Conservation (phyloP, 2,113 vertebrate species). For the Oryzias javanicus region DNA sequence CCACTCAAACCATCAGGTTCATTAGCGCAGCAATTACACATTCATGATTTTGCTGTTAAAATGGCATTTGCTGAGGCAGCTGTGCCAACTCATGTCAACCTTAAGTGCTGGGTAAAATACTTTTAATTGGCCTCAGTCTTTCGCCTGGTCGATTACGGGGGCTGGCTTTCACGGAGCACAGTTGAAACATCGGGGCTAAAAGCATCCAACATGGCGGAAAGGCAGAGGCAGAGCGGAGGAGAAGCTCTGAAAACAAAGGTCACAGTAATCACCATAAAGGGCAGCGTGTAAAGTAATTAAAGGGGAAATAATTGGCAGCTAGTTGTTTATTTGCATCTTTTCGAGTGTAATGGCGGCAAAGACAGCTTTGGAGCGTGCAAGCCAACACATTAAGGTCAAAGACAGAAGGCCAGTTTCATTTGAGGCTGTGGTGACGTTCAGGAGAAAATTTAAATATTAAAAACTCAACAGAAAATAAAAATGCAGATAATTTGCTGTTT, state of each 20-base stretch:
- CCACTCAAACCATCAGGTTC: constrained; percentile 67
- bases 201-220: constrained; percentile 58
- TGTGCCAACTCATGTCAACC: constrained; percentile 65
- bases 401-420: too few relatives aligned
- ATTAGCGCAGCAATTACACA: constrained; percentile 71
- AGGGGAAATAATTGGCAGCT: constrained; percentile 68
- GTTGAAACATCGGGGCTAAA: constrained; percentile 60
- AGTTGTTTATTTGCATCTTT: constrained; percentile 59
- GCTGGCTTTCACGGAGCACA: constrained; percentile 35
- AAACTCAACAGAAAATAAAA: too few relatives aligned
- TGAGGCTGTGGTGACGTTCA: too few relatives aligned
- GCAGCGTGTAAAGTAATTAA: constrained; percentile 69
- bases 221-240: constrained; percentile 38
- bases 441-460: too few relatives aligned
- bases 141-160: constrained; percentile 64
- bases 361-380: not conserved
- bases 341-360: constrained; percentile 25
- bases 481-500: too few relatives aligned
- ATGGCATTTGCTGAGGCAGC: constrained; percentile 70
- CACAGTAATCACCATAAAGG: constrained; percentile 72
- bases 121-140: constrained; percentile 77
- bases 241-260: constrained; percentile 67
- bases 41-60: constrained; percentile 74
- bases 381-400: too few relatives aligned
- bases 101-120: constrained; percentile 74